Percentiles rank a stretch among this genome's conserved stretches.
Evolutionary conservation across 2,888 invertebrate genomes (phyloP).

Genomic region (Melanargia galathea): DNA sequence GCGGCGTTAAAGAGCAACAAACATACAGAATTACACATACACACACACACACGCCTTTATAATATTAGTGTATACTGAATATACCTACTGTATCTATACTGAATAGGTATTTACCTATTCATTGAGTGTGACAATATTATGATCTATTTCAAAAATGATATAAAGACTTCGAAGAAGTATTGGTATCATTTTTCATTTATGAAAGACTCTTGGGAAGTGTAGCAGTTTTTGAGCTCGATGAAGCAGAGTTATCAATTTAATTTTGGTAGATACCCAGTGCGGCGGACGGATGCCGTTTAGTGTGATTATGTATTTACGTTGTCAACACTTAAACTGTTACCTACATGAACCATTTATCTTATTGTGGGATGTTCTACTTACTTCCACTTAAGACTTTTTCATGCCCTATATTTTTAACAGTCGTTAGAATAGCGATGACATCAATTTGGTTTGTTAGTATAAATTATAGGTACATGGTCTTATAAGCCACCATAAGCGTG

Average conservation of each 20-base stretch:
- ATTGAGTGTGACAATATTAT: no score
- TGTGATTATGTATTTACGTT: slow-evolving; percentile 13
- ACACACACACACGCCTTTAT: no score
- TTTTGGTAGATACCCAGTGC: neutral
- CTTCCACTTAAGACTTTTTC: slow-evolving; percentile 16
- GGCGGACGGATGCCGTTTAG: neutral
- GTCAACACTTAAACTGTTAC: slow-evolving; percentile 9
- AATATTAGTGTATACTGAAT: no score
- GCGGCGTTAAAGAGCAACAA: no score
- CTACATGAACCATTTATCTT: slow-evolving; percentile 3
- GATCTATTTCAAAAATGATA: no score
- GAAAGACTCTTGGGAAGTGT: no score
- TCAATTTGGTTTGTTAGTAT: slow-evolving; percentile 3
- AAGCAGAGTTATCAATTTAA: neutral
- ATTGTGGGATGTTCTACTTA: slow-evolving; percentile 4
- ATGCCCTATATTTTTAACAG: slow-evolving; percentile 1
- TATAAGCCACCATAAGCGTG: neutral
- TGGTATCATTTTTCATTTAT: no score
- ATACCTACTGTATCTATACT: no score
- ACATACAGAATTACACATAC: no score
- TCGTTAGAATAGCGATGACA: slow-evolving; percentile 12
- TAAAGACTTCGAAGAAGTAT: no score
- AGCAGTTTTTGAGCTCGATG: neutral
- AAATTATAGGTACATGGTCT: neutral
- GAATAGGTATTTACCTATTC: no score